Base-by-base conservation (phyloP, 2,113 vertebrate genomes). In the Hyperopisus bebe region DNA sequence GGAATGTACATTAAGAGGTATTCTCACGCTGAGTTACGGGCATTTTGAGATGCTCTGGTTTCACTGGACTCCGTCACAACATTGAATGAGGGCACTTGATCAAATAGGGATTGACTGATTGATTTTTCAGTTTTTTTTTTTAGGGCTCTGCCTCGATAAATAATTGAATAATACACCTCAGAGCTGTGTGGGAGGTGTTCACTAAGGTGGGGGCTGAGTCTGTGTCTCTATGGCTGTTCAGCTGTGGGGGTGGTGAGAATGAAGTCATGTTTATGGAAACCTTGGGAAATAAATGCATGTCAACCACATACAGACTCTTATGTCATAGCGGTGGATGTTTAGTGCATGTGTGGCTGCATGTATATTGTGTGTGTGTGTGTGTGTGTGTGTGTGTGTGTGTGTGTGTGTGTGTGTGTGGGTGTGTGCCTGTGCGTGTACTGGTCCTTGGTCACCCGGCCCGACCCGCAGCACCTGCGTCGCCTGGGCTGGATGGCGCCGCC, bases 1-100 rank as follows among this genome's bases (percentile, higher is more conserved):
- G 94, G 89, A 91, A 94, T 93, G 93, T 95, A 95, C 95, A 95
- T 96, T 95, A 95, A 96, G 95, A 92, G 74, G 92, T 89, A 92
- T 94, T 94, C 92, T 89, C 86, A 70, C 90, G 90, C 91, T 94
- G 92, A 93, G 94, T 92, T 89, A 91, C 89, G 83, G 93, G 89
- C 42, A 93, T 95, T 91, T 91, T 66, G 91, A 88, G 35, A 93
- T 93, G 93, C 92, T 95, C 92, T 92, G 92, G 93, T 96, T 95
- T 94, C 95, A 95, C 89, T 91, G 77, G 91, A 90, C 92, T 89
- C 89, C 91, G n/a, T 55, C n/a, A 50, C 51, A 83, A 83, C 50
- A n/a, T 53, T 17, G 89, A 51, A 42, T 24, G 80, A 55, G 74
- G 42, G 92, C 90, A 92, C 94, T 91, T 90, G 92, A 91, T 94